Evolutionary conservation across 2,113 vertebrate species (phyloP).

Genomic region (Laticauda laticaudata): DNA sequence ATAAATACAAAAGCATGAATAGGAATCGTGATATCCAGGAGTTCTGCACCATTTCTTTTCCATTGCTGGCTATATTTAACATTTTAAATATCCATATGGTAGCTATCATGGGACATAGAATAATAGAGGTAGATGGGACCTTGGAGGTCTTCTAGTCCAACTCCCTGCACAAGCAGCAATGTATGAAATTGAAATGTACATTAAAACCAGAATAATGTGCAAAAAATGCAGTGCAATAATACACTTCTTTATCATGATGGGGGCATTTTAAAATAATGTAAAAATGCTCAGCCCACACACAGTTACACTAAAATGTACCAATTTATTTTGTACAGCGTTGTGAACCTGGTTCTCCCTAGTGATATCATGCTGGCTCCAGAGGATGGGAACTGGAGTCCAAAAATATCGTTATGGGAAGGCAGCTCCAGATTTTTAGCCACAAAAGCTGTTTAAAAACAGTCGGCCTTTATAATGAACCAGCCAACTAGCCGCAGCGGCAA

Average conservation of each 20-base stretch:
- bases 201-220: neutral
- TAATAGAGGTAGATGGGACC: neutral
- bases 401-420: neutral
- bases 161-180: neutral
- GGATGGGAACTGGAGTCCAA: neutral
- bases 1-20: slow-evolving; percentile 39
- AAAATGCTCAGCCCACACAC: neutral
- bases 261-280: neutral
- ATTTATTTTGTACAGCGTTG: neutral
- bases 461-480: slow-evolving; percentile 45
- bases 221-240: neutral
- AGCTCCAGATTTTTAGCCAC: neutral
- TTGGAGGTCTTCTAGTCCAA: neutral
- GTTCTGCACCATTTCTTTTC: neutral
- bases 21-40: slow-evolving; percentile 42
- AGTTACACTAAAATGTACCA: neutral
- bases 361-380: neutral
- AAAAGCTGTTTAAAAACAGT: slow-evolving; percentile 26
- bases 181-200: neutral
- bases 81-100: neutral
- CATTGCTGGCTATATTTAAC: neutral
- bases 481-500: slow-evolving; percentile 2
- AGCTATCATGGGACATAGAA: neutral
- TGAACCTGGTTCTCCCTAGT: neutral
- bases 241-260: neutral